phyloP scores from a whole-genome alignment of 2,888 invertebrate species.

The Drosophila rellima region DNA sequence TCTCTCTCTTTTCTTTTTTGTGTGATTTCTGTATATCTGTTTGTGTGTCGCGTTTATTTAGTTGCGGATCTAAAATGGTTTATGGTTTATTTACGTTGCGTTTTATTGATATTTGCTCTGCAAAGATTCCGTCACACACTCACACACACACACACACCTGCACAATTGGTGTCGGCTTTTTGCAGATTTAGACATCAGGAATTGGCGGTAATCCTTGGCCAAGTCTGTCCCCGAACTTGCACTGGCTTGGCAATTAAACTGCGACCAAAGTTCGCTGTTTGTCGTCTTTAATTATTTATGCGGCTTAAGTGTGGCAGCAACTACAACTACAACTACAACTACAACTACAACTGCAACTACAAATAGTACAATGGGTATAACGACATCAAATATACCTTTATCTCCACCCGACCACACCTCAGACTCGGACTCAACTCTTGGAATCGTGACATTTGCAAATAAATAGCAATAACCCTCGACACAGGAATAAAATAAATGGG shows the following conservation, averaged over 20 bases:
- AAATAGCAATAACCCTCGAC: slow-evolving; percentile 56
- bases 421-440: not conserved
- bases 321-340: slow-evolving; percentile 2
- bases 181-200: not conserved
- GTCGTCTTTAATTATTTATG: slow-evolving; percentile 47
- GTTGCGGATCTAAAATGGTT: slow-evolving; percentile 50
- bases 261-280: slow-evolving; percentile 24
- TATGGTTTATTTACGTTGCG: slow-evolving; percentile 27
- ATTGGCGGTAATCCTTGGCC: slow-evolving; percentile 24
- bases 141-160: not conserved
- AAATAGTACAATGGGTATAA: not conserved
- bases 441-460: slow-evolving; percentile 77
- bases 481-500: slow-evolving; percentile 42
- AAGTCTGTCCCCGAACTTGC: slow-evolving; percentile 2
- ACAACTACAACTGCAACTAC: slow-evolving; percentile 14
- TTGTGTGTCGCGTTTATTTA: slow-evolving; percentile 31
- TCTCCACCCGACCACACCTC: slow-evolving; percentile 45
- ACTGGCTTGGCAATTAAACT: slow-evolving; percentile 20
- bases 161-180: slow-evolving; percentile 19
- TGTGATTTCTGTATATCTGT: slow-evolving; percentile 7
- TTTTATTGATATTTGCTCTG: slow-evolving; percentile 46
- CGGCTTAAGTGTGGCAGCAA: slow-evolving; percentile 26
- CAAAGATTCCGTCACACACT: slow-evolving; percentile 26
- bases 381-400: slow-evolving; percentile 50
- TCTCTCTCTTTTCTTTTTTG: not conserved